Percentiles rank a stretch among this genome's conserved stretches.
Conservation (phyloP, 2,113 vertebrate genomes). For the Ramphastos sulfuratus region DNA sequence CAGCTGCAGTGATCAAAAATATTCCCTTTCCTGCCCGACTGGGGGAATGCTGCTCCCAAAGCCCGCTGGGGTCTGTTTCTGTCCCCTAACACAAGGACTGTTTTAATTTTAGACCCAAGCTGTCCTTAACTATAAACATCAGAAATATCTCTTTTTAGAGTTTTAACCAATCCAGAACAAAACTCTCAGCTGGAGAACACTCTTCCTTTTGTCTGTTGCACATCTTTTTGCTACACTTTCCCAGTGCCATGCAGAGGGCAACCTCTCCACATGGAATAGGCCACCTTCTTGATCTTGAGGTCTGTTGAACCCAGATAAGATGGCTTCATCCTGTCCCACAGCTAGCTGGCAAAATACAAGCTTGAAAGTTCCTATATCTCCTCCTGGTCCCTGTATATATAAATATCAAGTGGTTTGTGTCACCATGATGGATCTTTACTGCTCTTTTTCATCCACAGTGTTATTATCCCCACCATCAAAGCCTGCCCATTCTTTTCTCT, state of each 20-base stretch:
- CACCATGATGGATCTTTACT: neutral
- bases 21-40: neutral
- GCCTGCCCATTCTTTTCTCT: neutral
- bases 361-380: neutral
- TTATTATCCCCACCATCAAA: neutral
- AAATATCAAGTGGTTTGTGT: neutral
- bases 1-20: constrained; percentile 11
- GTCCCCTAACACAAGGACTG: neutral
- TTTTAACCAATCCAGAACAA: neutral
- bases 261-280: neutral
- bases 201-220: neutral
- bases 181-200: neutral
- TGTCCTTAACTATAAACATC: neutral
- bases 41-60: constrained; percentile 2
- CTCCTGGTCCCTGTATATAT: neutral
- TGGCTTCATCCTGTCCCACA: neutral
- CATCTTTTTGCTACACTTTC: neutral
- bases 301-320: neutral
- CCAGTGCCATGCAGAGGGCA: accelerated
- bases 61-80: neutral
- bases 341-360: neutral
- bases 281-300: neutral
- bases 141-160: neutral
- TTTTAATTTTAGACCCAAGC: constrained; percentile 18
- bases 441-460: neutral